Base-by-base conservation (phyloP, 1,140 invertebrate genomes). In the Cyrtorhinus lividipennis region DNA sequence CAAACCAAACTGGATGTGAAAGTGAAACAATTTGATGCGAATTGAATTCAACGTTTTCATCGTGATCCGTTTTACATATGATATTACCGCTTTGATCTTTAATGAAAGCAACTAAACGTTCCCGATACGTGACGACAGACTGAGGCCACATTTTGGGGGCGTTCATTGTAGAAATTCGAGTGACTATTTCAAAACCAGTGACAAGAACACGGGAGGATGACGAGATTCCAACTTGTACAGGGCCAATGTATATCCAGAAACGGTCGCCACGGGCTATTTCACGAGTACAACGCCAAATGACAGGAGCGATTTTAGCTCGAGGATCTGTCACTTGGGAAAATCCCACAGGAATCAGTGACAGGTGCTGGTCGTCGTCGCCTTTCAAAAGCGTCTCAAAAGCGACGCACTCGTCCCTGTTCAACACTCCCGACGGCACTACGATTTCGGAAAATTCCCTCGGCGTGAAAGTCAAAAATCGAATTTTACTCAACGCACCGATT, bases 391-490 rank as follows among this genome's bases (percentile, higher is more conserved):
- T 24, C 38, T 60, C 38, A 13, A 69, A 24, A 12, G 26, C 60
- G 15, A 20, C 18, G 2, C 61, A 57, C 26, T 69, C 66, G 20
- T 68, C 62, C 30, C 61, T 59, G 15, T 20, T 63, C 15, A 67
- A 56, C 22, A 68, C 38, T 15, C 66, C 65, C 15, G 64, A 61
- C 18, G 56, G 44, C 12, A 56, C 53, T 15, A 64, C 57, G 1
- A 62, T 53, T 1, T 62, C 61, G 3, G 45, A 20, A 24, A 66
- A 60, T 26, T 68, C 65, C 13, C 57, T 57, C 3, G 18, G 46
- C 2, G 66, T 26, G 2, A 69, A 30, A 5, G 63, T 57, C 24
- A 69, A 63, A 45, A 69, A 68, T 8, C 68, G 46, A n/a, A 69
- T 61, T 44, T 63, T 65, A 12, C 18, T 56, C 1, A 69, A 53